A percentile compares a stretch with the other conserved stretches of the same genome.
phyloP scores from a whole-genome alignment of 2,888 invertebrate genomes.

The Salticus scenicus region DNA sequence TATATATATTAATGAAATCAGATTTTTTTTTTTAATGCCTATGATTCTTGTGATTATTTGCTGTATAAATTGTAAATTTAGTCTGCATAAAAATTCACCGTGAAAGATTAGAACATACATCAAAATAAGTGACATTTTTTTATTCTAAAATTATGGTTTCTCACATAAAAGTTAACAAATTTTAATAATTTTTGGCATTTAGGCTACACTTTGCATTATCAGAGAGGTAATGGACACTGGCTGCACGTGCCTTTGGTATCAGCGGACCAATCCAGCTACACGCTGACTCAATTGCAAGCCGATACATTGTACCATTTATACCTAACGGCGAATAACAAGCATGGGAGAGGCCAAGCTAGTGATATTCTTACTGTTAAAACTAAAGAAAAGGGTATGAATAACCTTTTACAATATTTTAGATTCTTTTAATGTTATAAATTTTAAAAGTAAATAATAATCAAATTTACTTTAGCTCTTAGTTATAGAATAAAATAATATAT shows the following conservation, averaged over 20 bases:
- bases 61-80: too few species aligned
- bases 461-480: too few species aligned
- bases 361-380: conserved; percentile 61
- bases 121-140: too few species aligned
- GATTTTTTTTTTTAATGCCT: too few species aligned
- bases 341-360: conserved; percentile 63
- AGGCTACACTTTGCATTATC: conserved; percentile 71
- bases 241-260: conserved; percentile 61
- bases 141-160: too few species aligned
- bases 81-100: too few species aligned
- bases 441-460: background rate
- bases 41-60: too few species aligned
- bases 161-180: too few species aligned
- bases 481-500: too few species aligned
- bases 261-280: conserved; percentile 63
- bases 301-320: conserved; percentile 65
- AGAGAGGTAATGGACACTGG: conserved; percentile 68
- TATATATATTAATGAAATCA: too few species aligned
- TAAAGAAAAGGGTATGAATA: conserved; percentile 54
- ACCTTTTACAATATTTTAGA: background rate
- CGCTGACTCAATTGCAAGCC: conserved; percentile 50
- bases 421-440: background rate
- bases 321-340: conserved; percentile 66
- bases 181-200: too few species aligned
- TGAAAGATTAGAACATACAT: too few species aligned